Base-by-base conservation (phyloP, 2,797 vertebrate genomes). In the Cossypha polioptera region DNA sequence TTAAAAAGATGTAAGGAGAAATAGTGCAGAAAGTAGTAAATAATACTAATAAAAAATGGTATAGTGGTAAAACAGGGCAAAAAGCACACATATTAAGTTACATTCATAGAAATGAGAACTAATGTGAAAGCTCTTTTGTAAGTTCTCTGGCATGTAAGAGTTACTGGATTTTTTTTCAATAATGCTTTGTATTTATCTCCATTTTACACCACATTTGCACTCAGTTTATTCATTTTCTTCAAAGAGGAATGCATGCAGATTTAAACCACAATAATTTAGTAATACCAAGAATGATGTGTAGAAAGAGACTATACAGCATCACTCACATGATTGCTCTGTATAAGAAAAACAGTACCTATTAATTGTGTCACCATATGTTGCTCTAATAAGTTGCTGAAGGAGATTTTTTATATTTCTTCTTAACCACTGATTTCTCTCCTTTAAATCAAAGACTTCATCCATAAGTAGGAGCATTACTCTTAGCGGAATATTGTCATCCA, bases 381-480 rank as follows among this genome's bases (percentile, higher is more conserved):
- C 99, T 97, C 98, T 98, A 96, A 99, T 99, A 92, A 99, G 99
- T 90, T 99, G 99, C 88, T 99, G 99, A 77, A 99, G 98, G 67
- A 99, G 98, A 95, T 99, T 99, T 98, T 99, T 99, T n/a, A 99
- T 99, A 97, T 99, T 99, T 96, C 99, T 98, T 95, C 99, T 98
- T 96, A 99, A 97, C 99, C 99, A 99, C 91, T 99, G 99, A 98
- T 99, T 99, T 97, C 99, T 99, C 98, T 99, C 99, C 96, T 99
- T 99, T 54, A 99, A 98, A 97, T 99, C 99, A 57, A 99, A 99
- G 90, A 99, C 99, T 98, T 99, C 99, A 68, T 99, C 99, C 99
- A 99, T 99, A 86, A 99, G 98, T 62, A 99, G 98, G 69, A 99
- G 98, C 99, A 99, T 99, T 68, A 99, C 99, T 84, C 99, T 98